Evolutionary conservation across 2,888 invertebrate species (phyloP), one percentile per base, ranked within the genome.

Genomic region (Laothoe populi): DNA sequence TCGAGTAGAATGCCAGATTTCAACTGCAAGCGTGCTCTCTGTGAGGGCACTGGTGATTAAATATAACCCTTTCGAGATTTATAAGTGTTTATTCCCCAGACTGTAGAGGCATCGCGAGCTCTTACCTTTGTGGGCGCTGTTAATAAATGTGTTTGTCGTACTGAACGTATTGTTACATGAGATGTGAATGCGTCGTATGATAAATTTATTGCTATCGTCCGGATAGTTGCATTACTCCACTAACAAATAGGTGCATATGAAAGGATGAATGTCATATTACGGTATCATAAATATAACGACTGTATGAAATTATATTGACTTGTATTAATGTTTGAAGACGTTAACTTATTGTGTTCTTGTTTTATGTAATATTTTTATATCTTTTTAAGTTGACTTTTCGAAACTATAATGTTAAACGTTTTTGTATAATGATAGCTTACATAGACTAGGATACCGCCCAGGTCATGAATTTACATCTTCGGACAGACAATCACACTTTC

Each of bases 61-160:
- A 92, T 90, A 86, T 86, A 86, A 88, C 84, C 82, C 80, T 78
- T 71, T 71, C 69, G 79, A 90, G 90, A 92, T 92, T 91, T 92
- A 92, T 90, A 90, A 84, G 90, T 87, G 88, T 86, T 89, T 89
- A 90, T 88, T 89, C 84, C 86, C 79, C 81, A 81, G 75, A 67
- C 70, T 67, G 72, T 73, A 73, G 53, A 72, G 70, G 77, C 72
- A 75, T 77, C 72, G 82, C 70, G 66, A 65, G 72, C 68, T 70
- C 71, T 53, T 53, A 77, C 72, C 79, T 84, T 86, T 86, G 79
- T 84, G 73, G 76, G 78, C 74, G 70, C 69, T 70, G 79, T 82
- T 85, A 83, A 86, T 87, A 89, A 86, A 88, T 86, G 83, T 83
- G 82, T 87, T 86, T 86, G 84, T 86, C 81, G 75, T 82, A 79